Base-by-base conservation (phyloP, 1,140 invertebrate species). In the Macrotrachela quadricornifera region DNA sequence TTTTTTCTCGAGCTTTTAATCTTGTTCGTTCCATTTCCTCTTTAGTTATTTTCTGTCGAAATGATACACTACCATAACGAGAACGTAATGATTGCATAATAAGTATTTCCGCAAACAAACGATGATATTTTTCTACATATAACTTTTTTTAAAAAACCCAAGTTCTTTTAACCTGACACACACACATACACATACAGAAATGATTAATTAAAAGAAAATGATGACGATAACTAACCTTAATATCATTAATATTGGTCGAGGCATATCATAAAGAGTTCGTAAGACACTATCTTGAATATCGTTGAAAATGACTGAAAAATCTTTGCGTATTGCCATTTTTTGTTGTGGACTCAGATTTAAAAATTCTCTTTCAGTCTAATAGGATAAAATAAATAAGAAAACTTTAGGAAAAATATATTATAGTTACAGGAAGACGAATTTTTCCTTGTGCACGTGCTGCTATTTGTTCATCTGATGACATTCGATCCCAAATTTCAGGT, bases 221-320 rank as follows among this genome's bases (percentile, higher is more conserved):
- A 38, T 45, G 4, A 41, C 49, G 12, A 18, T 10, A 30, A 39
- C 48, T 48, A 71, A 74, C 72, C 72, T 68, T 66, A 72, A 68
- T 39, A 74, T 68, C 49, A 73, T 65, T 57, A 72, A 59, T 17
- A 74, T 58, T 57, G 64, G 58, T 50, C 58, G 57, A 2, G 72
- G 73, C 57, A 73, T 71, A 16, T 58, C 57, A 58, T 62, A 64
- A 59, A 73, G 63, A 43, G 70, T 64, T n/a, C 60, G 50, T n/a
- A 70, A 54, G 8, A 67, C 59, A 13, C 67, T 57, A 30, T 68
- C 65, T 55, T 71, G 68, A 21, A 73, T 58, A n/a, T 61, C 61
- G n/a, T 64, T 58, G 37, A 71, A 63, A 42, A 67, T 58, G 40
- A 65, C 60, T 46, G 61, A 54, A 51, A 73, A 57, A 40, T 60